Evolutionary conservation across 1,140 invertebrate species (phyloP), one percentile per base, ranked within the genome.

Genomic region (Chironomus striatipennis): DNA sequence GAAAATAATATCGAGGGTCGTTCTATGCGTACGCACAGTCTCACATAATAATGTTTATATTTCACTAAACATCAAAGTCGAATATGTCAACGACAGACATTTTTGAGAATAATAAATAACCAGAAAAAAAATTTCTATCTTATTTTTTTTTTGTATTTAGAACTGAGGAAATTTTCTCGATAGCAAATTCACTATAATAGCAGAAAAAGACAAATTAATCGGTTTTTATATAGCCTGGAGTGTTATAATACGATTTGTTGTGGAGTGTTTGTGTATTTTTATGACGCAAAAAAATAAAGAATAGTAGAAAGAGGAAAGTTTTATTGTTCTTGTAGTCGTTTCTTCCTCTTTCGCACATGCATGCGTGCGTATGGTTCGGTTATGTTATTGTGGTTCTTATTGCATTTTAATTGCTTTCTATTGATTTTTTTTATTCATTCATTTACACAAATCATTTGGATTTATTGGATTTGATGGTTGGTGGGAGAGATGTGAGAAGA

Each of bases 181-280:
- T 1, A 70, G 65, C 9, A 70, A 20, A 70, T 17, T 10, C 20
- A 70, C n/a, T 57, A 12, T 12, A 10, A 57, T n/a, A 70, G 18
- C 9, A 70, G 18, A 70, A 70, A 70, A 18, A 70, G 65, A 70
- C 65, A 70, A 70, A 70, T 70, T 70, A 70, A 70, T 70, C 65
- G 65, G 65, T 70, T 70, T 70, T 70, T 70, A 70, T 57, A n/a
- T 70, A 20, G 65, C 65, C 65, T 70, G 65, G 65, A 70, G 65
- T 70, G 65, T 70, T 70, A 70, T 70, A 70, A 70, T 70, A 20
- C 65, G 65, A 70, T 70, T 70, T 70, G 65, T 70, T 20, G 47
- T n/a, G 65, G 65, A 20, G 65, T 70, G 65, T 18, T 70, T 34
- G 1, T 34, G 24, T 34, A 34, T 34, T 47, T 70, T 17, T 18